phyloP scores from a whole-genome alignment of 2,113 vertebrate genomes.

The Spilogale gracilis region DNA sequence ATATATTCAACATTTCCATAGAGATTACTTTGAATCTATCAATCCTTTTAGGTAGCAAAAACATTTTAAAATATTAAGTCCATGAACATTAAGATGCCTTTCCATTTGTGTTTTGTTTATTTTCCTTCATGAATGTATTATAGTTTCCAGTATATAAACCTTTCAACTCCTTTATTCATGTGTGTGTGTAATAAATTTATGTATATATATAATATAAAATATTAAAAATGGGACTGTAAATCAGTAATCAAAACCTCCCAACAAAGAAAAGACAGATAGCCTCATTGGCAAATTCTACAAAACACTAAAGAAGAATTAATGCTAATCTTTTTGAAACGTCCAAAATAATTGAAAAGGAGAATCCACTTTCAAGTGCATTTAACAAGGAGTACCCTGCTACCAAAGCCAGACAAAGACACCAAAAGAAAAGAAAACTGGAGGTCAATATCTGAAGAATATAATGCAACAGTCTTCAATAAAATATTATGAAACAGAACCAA shows the following conservation, averaged over 20 bases:
- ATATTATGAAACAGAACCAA: neutral
- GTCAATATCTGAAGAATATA: neutral
- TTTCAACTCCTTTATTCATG: neutral
- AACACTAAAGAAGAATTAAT: neutral
- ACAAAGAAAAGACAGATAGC: neutral
- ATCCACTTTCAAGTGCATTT: neutral
- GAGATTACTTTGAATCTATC: neutral
- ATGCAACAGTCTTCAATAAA: neutral
- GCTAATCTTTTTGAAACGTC: neutral
- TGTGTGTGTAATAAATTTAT: neutral
- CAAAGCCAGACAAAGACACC: neutral
- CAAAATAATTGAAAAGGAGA: neutral
- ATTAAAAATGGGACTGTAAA: neutral
- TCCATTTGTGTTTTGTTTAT: neutral
- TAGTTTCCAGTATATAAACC: neutral
- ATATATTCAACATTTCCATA: neutral
- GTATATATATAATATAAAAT: neutral
- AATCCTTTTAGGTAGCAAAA: neutral
- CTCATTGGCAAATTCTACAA: neutral
- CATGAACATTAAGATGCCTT: neutral
- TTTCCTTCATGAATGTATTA: neutral
- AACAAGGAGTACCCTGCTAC: neutral
- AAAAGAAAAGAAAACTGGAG: neutral
- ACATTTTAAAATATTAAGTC: neutral
- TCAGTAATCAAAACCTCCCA: neutral